Evolutionary conservation across 1,140 invertebrate genomes (phyloP).

Genomic region (Pogonomyrmex californicus): DNA sequence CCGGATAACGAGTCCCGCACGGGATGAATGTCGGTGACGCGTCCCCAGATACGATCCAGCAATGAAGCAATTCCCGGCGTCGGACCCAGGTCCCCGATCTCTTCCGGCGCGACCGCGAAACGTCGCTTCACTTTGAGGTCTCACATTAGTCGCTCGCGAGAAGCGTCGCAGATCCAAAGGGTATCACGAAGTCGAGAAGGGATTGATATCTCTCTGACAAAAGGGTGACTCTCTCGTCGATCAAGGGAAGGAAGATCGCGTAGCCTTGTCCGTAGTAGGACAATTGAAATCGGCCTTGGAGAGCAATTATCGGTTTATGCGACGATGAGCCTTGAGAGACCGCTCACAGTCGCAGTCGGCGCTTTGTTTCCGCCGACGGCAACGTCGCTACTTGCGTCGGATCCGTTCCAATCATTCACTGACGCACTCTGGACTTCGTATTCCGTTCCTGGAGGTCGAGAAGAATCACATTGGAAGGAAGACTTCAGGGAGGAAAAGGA

Average conservation of each 20-base stretch:
- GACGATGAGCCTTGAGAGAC: not conserved
- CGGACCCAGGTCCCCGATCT: conserved; percentile 32
- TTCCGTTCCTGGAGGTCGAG: not conserved
- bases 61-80: conserved; percentile 40
- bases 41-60: conserved; percentile 58
- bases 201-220: too few relatives aligned
- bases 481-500: not conserved
- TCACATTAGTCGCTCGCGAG: conserved; percentile 37
- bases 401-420: not conserved
- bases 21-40: conserved; percentile 73
- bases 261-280: not conserved
- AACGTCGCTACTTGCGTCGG: not conserved
- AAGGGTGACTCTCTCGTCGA: not conserved
- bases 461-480: conserved; percentile 5
- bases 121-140: conserved; percentile 8
- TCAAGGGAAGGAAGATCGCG: not conserved
- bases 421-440: not conserved
- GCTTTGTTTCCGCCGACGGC: conserved; percentile 26
- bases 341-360: not conserved
- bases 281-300: not conserved
- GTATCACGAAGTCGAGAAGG: not conserved
- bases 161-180: not conserved
- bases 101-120: conserved; percentile 8
- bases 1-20: conserved; percentile 68
- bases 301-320: not conserved